phyloP scores from a whole-genome alignment of 2,888 invertebrate species.

The Muscina levida region DNA sequence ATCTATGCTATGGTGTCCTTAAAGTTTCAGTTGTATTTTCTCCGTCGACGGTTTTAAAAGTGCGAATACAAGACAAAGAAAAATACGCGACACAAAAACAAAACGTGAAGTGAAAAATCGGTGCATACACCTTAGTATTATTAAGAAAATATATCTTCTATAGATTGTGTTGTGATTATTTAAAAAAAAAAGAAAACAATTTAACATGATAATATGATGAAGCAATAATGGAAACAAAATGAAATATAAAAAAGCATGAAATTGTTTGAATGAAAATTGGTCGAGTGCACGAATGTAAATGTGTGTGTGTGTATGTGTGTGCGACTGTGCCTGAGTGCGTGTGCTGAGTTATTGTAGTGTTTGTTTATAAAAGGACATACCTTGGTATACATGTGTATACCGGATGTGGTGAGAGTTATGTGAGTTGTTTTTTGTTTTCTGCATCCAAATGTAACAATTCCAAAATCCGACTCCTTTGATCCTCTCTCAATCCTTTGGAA shows the following conservation, averaged over 20 bases:
- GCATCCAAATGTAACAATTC: too few species aligned
- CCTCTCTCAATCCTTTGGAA: conserved; percentile 15
- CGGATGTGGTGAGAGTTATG: conserved; percentile 49
- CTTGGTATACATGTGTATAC: conserved; percentile 11
- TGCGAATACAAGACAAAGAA: conserved; percentile 18
- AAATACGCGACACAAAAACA: conserved; percentile 11
- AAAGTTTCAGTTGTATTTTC: conserved; percentile 60
- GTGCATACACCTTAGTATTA: conserved; percentile 2
- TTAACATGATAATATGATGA: too few species aligned
- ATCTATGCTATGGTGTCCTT: conserved; percentile 62
- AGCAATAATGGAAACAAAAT: background rate
- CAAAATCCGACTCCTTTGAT: background rate
- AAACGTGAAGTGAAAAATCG: conserved; percentile 6
- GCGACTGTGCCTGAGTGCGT: background rate
- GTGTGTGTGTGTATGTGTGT: background rate
- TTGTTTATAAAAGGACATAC: conserved; percentile 12
- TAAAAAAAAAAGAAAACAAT: too few species aligned
- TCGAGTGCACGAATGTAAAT: background rate
- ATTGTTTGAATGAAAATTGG: background rate
- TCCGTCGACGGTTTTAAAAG: conserved; percentile 54
- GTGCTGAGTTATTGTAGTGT: conserved; percentile 4
- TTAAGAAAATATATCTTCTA: too few species aligned
- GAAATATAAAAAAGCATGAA: background rate
- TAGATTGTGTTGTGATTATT: too few species aligned
- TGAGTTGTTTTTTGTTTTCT: conserved; percentile 7